Base-by-base conservation (phyloP, 2,113 vertebrate genomes). In the Tricholaema leucomelas region DNA sequence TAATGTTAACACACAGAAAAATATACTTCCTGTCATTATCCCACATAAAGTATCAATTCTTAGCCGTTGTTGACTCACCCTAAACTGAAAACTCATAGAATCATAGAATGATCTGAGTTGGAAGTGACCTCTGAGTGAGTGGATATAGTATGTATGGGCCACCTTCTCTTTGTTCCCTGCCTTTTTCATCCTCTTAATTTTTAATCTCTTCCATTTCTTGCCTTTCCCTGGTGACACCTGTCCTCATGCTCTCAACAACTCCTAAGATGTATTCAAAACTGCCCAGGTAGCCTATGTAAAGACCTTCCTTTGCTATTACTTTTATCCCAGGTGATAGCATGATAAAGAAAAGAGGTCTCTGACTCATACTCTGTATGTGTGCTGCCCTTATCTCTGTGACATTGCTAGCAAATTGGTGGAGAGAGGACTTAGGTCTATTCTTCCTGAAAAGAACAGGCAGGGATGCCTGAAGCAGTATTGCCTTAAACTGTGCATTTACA, bases 1-100 rank as follows among this genome's bases (percentile, higher is more conserved):
- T 72, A 88, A 13, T 54, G 79, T 60, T 81, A 84, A 81, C 90
- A 74, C 23, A 65, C 21, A 74, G 56, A 75, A 93, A 94, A 94
- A 58, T 76, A 73, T 27, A 64, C 48, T 83, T 84, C 56, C 64
- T 85, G 72, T 84, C 50, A 66, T 91, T 58, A 38, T 76, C 42
- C 40, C 65, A 35, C 70, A 85, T 36, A 85, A 85, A 91, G 35
- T 54, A 74, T 52, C 46, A 76, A 72, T 38, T 9, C 5, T 72
- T 46, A 63, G 87, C 85, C 46, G 52, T 8, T 69, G 38, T 84
- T 81, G 65, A 91, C 61, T 83, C 69, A 89, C 27, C 35, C 82
- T 54, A 55, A 36, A 81, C 20, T 63, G 71, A 82, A 91, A 94
- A 95, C 64, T 64, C 64, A 48, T 66, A 44, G 15, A 15, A 44